Conservation (phyloP, 2,113 vertebrate species). For the Podilymbus podiceps region DNA sequence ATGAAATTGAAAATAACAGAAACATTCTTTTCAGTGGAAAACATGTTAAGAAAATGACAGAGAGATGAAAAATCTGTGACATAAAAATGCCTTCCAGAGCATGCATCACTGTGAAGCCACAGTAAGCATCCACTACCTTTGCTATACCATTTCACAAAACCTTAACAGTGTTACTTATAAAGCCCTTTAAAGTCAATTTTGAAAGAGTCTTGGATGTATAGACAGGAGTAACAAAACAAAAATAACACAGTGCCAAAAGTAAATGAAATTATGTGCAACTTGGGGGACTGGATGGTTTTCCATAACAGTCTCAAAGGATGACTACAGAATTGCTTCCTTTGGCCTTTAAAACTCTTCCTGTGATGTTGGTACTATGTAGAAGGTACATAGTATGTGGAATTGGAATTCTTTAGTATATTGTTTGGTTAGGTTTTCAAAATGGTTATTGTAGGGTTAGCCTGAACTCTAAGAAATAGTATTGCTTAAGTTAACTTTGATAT, state of each 20-base stretch:
- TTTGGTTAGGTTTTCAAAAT: neutral
- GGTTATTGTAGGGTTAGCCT: fast-evolving
- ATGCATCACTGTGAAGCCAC: neutral
- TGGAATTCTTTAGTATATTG: neutral
- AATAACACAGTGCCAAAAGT: neutral
- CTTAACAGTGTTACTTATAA: neutral
- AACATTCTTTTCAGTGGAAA: neutral
- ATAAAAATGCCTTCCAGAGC: neutral
- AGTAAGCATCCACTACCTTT: neutral
- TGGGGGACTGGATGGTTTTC: neutral
- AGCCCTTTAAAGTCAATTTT: neutral
- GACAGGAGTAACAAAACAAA: neutral
- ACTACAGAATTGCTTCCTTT: neutral
- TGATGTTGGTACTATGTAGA: neutral
- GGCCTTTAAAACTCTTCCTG: neutral
- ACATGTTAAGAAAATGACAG: neutral
- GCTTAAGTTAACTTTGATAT: neutral
- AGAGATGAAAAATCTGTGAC: neutral
- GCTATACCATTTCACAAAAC: neutral
- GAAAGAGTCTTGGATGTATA: neutral
- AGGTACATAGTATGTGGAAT: neutral
- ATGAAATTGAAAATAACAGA: neutral
- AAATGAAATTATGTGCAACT: neutral
- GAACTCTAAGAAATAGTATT: neutral
- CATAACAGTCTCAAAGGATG: neutral